Evolutionary conservation across 2,888 invertebrate genomes (phyloP), one percentile per base, ranked within the genome.

Genomic region (Lithosia quadra): DNA sequence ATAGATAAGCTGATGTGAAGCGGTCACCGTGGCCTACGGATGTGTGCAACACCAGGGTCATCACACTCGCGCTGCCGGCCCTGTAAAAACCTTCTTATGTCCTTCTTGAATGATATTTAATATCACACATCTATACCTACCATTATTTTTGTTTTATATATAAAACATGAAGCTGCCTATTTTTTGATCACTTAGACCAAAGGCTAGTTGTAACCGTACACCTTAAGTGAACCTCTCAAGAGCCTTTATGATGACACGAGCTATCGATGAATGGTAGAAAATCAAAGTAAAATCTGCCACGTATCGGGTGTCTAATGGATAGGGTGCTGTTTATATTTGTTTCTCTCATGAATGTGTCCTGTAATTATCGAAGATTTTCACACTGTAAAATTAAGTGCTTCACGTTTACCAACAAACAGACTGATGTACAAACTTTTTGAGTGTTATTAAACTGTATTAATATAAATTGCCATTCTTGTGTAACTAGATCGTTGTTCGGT

Each of bases 251-350:
- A 76, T 77, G 71, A 77, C 72, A 76, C 72, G 69, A 76, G 67
- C 60, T 69, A 71, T 78, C 74, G 78, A 78, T 77, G 80, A 81
- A 86, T 80, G 79, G 74, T 73, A 77, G 72, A 69, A 79, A 84
- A 81, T 80, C 69, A 68, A 75, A 63, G 69, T 69, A 74, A 77
- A 72, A 76, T 72, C 74, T 61, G 56, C 36, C 22, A 76, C 74
- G 75, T 88, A 88, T 90, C 88, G 68, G 79, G 74, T 90, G 75
- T 83, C 91, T 90, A 91, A 91, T 91, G 91, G 90, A 82, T 77
- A 62, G 76, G 71, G 72, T 73, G 73, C 59, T 67, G 68, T 72
- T 56, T 77, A 72, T 80, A 82, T 76, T 79, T 77, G 75, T 81
- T 76, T 77, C 72, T 72, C 68, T 74, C 60, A n/a, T 64, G 3